Base-by-base conservation (phyloP, 1,140 invertebrate species). In the Zaprionus tsacasi region DNA sequence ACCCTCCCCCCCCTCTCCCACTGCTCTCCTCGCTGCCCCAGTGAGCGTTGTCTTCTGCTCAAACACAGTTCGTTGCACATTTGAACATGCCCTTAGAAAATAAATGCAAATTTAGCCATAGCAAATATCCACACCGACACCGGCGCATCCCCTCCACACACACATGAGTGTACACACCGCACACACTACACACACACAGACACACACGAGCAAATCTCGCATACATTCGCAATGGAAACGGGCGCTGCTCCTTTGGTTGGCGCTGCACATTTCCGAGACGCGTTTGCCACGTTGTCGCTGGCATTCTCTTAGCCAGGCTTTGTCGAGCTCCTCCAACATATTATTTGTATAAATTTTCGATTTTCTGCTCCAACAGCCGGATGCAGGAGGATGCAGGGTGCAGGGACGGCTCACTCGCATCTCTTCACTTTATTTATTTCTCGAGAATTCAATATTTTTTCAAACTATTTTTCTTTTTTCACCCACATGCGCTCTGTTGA, bases 331-430 rank as follows among this genome's bases (percentile, higher is more conserved):
- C 77, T 83, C 87, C 70, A 82, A 88, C 80, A 82, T 72, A 67
- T 72, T 87, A 88, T 87, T 87, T 87, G 83, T 87, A 87, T 87
- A 83, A 88, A 87, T 87, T 88, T 87, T 87, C 83, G 83, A 87
- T 87, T 87, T 87, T 87, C 83, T 82, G 83, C 83, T 87, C 82
- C 83, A 87, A 78, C 82, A 87, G 79, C 70, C 65, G 57, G 54
- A 75, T 78, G 50, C 60, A 64, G 55, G 27, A 6, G 61, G 35
- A 8, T 67, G 27, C 40, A 1, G 40, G n/a, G n/a, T 43, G n/a
- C 40, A 7, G 38, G 13, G 38, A 7, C 40, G 15, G 40, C 40
- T 15, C 38, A 48, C 66, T 52, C 15, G 72, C 70, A 72, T 61
- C 70, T 76, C 79, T 78, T 78, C 80, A 80, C 83, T 82, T 88